phyloP scores from a whole-genome alignment of 2,797 vertebrate genomes.

The Decapterus maruadsi region DNA sequence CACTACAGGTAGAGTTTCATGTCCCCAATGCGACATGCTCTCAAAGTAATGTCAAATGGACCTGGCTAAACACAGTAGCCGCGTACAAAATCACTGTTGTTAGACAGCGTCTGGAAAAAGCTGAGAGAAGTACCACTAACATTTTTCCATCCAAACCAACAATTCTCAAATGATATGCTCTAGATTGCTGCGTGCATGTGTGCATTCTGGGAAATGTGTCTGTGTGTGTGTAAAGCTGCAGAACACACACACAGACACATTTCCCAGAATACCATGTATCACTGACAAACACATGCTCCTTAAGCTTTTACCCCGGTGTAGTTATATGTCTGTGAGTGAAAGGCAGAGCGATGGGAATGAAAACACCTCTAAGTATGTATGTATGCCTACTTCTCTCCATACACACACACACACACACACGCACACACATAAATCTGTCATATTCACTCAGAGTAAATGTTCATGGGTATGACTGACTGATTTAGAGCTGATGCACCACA shows the following conservation, averaged over 20 bases:
- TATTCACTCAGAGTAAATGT: slow-evolving; percentile 12
- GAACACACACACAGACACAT: slow-evolving; percentile 22
- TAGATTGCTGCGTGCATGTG: slow-evolving; percentile 5
- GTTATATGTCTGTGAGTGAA: slow-evolving; percentile 10
- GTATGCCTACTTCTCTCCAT: not conserved
- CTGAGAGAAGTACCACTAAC: slow-evolving; percentile 1
- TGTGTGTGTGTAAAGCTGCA: not conserved
- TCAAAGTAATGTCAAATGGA: not conserved
- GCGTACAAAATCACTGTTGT: not conserved
- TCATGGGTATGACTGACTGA: slow-evolving; percentile 9
- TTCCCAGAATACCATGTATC: slow-evolving; percentile 31
- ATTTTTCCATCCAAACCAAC: slow-evolving; percentile 7
- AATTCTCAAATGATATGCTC: not conserved
- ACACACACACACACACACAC: not conserved
- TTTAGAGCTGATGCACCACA: not conserved
- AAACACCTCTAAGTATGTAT: slow-evolving; percentile 17
- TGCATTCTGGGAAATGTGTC: not conserved
- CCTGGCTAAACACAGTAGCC: not conserved
- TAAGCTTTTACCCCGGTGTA: not conserved
- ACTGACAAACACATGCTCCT: slow-evolving; percentile 17
- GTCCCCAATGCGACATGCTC: not conserved
- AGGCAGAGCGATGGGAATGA: slow-evolving; percentile 20
- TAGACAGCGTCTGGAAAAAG: not conserved
- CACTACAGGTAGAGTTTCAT: not conserved
- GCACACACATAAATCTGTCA: slow-evolving; percentile 22